phyloP scores from a whole-genome alignment of 2,888 invertebrate genomes.

The Bombylius major region DNA sequence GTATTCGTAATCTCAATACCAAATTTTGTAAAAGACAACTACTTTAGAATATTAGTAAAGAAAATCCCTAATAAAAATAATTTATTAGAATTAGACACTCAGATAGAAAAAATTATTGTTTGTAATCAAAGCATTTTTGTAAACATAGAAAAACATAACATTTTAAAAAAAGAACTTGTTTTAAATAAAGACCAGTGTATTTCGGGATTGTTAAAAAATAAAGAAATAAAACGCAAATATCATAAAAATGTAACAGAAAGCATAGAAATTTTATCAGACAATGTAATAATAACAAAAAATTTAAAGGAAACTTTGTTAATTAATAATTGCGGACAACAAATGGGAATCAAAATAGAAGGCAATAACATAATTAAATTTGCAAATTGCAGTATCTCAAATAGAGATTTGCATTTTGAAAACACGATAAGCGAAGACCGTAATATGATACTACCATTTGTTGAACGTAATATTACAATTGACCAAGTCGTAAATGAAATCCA shows the following conservation, averaged over 20 bases:
- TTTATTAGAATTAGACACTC: slow-evolving; percentile 1
- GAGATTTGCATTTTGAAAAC: not conserved
- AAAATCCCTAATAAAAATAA: slow-evolving; percentile 5
- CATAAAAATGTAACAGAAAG: not conserved
- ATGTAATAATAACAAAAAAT: not conserved
- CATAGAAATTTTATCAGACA: not conserved
- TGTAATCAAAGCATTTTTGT: not conserved
- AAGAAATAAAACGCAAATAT: not conserved
- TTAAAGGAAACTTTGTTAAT: not conserved
- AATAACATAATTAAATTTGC: not conserved
- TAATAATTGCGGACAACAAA: no score
- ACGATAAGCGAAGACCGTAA: no score
- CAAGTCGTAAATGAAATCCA: no score
- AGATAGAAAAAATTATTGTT: not conserved
- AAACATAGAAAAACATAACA: not conserved
- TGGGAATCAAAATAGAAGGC: not conserved
- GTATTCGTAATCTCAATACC: slow-evolving; percentile 4
- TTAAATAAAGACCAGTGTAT: not conserved
- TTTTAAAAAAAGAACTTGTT: not conserved
- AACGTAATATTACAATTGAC: no score
- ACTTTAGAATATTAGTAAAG: slow-evolving; percentile 1
- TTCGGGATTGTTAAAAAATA: not conserved
- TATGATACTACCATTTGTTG: no score
- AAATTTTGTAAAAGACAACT: not conserved
- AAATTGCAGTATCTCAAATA: slow-evolving; percentile 1